Evolutionary conservation across 2,797 vertebrate species (phyloP).

Genomic region (Parambassis ranga): DNA sequence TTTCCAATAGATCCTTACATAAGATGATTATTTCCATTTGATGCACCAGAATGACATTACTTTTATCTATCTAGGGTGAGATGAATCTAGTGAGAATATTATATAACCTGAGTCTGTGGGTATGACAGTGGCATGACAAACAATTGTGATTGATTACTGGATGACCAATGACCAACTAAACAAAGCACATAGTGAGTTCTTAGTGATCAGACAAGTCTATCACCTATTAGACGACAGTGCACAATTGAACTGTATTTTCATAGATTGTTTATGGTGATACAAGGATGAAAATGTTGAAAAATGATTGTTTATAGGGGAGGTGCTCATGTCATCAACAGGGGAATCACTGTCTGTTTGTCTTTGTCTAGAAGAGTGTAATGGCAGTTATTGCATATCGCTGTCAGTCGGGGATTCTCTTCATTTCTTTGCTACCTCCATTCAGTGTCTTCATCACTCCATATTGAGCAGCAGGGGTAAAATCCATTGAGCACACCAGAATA

Average conservation of each 20-base stretch:
- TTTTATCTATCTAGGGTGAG: not conserved
- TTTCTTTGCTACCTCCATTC: not conserved
- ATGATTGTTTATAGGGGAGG: constrained; percentile 4
- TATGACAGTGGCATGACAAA: not conserved
- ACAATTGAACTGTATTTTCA: not conserved
- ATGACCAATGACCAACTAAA: not conserved
- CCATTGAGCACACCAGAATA: not conserved
- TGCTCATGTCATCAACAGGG: not conserved
- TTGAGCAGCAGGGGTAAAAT: not conserved
- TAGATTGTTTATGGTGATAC: not conserved
- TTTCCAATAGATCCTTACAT: too few species aligned
- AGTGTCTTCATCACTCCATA: not conserved
- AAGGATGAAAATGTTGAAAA: constrained; percentile 3
- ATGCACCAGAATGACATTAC: not conserved
- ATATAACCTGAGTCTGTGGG: not conserved
- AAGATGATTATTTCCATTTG: not conserved
- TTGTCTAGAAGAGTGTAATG: not conserved
- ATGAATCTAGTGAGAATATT: not conserved
- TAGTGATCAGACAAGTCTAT: not conserved
- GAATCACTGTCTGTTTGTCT: not conserved
- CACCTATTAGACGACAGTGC: not conserved
- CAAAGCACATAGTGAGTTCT: not conserved
- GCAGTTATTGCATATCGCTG: not conserved
- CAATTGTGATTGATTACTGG: not conserved
- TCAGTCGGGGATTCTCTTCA: not conserved